Conservation (phyloP, 2,113 vertebrate genomes). For the Halichoeres trimaculatus region DNA sequence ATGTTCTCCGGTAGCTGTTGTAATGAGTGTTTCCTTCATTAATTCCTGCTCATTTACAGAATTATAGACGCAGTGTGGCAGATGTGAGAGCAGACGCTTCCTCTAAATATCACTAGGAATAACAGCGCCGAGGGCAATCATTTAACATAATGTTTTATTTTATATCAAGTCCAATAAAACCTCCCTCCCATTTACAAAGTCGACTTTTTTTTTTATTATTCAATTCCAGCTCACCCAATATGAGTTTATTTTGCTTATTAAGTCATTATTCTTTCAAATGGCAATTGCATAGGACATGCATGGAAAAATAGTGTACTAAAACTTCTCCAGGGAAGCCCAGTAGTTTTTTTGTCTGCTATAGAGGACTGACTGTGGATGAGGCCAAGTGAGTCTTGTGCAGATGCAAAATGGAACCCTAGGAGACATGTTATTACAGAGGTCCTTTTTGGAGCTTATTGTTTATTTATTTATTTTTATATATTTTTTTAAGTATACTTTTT, state of each 20-base stretch:
- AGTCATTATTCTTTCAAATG: background rate
- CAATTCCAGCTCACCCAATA: background rate
- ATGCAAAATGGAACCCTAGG: background rate
- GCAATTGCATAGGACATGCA: too few species aligned
- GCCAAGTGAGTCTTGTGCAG: background rate
- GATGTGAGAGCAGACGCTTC: constrained; percentile 24
- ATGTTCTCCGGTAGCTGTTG: background rate
- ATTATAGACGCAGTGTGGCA: constrained; percentile 14
- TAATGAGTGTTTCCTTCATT: background rate
- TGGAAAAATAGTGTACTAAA: too few species aligned
- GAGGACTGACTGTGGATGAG: too few species aligned
- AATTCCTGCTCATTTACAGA: constrained; percentile 6
- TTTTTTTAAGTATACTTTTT: background rate
- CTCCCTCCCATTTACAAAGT: background rate
- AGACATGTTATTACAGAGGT: too few species aligned
- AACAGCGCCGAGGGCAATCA: background rate
- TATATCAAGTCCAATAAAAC: background rate
- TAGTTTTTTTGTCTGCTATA: too few species aligned
- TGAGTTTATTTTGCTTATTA: background rate
- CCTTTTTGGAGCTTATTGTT: background rate
- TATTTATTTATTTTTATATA: too few species aligned
- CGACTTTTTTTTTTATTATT: background rate
- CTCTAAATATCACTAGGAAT: background rate
- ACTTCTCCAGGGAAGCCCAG: too few species aligned
- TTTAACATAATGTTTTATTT: background rate